A percentile compares a stretch with the other conserved stretches of the same genome.
Evolutionary conservation across 1,140 invertebrate species (phyloP).

Genomic region (Coenobita brevimanus): DNA sequence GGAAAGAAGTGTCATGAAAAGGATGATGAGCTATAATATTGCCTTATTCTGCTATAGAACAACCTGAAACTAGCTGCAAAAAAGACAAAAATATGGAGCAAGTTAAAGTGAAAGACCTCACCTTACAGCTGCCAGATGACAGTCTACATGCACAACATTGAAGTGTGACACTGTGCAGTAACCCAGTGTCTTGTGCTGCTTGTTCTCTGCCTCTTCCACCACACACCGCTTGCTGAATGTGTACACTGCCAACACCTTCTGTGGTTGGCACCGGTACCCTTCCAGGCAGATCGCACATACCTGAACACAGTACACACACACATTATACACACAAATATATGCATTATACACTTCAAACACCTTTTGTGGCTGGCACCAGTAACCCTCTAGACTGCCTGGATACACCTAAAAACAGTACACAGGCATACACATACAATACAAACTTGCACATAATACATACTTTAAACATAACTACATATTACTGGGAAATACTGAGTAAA

Average conservation of each 20-base stretch:
- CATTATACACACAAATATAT: not conserved
- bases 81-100: no score
- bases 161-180: conserved; percentile 98
- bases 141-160: conserved; percentile 98
- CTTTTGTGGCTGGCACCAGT: no score
- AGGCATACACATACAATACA: not conserved
- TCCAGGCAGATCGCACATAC: conserved; percentile 98
- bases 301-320: conserved; percentile 72
- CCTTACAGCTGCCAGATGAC: conserved; percentile 96
- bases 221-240: conserved; percentile 97
- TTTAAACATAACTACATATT: no score
- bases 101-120: no score
- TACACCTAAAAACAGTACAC: not conserved
- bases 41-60: no score
- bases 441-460: no score
- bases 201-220: conserved; percentile 94
- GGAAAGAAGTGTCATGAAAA: no score
- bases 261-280: conserved; percentile 84
- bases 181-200: conserved; percentile 77
- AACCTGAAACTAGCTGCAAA: no score
- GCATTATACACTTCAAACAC: no score
- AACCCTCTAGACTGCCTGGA: no score
- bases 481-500: no score
- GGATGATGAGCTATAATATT: conserved; percentile 62
- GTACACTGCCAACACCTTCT: conserved; percentile 91